Percentiles rank a stretch among this genome's conserved stretches.
phyloP scores from a whole-genome alignment of 2,113 vertebrate genomes.

The Grus americana region DNA sequence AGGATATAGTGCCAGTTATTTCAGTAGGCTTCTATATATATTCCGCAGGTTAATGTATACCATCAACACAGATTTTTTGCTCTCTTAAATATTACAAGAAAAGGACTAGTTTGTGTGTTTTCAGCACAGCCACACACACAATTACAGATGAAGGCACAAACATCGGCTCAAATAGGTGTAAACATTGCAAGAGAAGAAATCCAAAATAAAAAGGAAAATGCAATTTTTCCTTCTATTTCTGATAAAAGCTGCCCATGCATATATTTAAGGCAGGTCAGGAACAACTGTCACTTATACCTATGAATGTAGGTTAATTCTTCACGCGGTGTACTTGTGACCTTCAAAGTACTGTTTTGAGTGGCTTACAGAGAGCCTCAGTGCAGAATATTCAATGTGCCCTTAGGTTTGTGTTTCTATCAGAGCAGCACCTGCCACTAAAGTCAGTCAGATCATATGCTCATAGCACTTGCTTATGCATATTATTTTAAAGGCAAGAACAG shows the following conservation, averaged over 20 bases:
- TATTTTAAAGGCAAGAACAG: not conserved
- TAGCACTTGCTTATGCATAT: not conserved
- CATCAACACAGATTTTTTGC: not conserved
- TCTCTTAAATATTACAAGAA: not conserved
- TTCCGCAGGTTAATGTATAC: not conserved
- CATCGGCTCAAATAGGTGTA: not conserved
- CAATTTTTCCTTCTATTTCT: not conserved
- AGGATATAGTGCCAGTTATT: not conserved
- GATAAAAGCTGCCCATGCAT: not conserved
- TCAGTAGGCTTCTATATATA: not conserved
- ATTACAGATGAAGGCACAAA: not conserved
- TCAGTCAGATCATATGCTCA: not conserved
- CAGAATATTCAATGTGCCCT: conserved; percentile 4
- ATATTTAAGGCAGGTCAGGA: not conserved
- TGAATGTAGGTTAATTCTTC: conserved; percentile 9
- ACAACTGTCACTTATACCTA: not conserved
- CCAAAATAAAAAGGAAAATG: not conserved
- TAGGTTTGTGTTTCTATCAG: not conserved
- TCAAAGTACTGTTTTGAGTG: not conserved
- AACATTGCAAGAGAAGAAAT: not conserved
- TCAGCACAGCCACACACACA: not conserved
- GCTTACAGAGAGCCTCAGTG: not conserved
- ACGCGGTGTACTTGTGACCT: not conserved
- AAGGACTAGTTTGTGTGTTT: not conserved
- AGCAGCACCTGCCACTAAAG: not conserved